Conservation (phyloP, 2,797 vertebrate genomes). For the Sciaenops ocellatus region DNA sequence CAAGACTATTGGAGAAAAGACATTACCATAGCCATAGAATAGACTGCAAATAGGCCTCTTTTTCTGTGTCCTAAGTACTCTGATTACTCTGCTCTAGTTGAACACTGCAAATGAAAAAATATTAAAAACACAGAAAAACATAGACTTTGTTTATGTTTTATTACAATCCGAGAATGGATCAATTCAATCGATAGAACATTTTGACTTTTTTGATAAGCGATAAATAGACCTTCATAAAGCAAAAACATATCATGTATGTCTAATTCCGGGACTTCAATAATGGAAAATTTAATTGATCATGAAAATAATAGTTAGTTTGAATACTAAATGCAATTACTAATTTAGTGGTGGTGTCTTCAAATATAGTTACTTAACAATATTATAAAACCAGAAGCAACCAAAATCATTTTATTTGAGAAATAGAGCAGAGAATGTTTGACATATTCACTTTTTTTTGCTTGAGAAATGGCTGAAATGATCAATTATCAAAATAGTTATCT, state of each 20-base stretch:
- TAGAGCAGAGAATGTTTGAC: too few relatives aligned
- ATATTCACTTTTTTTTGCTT: not conserved
- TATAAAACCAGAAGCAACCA: too few relatives aligned
- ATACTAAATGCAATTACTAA: too few relatives aligned
- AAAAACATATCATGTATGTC: not conserved
- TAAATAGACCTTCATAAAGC: not conserved
- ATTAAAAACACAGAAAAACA: not conserved
- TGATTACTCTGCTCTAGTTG: too few relatives aligned
- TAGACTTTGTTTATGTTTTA: too few relatives aligned
- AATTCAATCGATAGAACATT: too few relatives aligned
- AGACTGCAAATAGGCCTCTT: not conserved
- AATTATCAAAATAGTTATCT: not conserved
- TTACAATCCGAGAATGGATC: too few relatives aligned
- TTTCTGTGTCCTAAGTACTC: constrained; percentile 1
- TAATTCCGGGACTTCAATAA: not conserved
- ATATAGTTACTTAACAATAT: too few relatives aligned
- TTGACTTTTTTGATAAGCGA: not conserved
- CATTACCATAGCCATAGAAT: constrained; percentile 3
- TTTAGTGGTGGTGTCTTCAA: too few relatives aligned
- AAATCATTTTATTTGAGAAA: too few relatives aligned
- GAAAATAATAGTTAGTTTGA: not conserved
- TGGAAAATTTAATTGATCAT: not conserved
- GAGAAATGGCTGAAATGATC: not conserved
- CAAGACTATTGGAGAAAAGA: constrained; percentile 21
- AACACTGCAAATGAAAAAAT: not conserved